Evolutionary conservation across 1,140 invertebrate genomes (phyloP).

Genomic region (Diorhabda carinulata): DNA sequence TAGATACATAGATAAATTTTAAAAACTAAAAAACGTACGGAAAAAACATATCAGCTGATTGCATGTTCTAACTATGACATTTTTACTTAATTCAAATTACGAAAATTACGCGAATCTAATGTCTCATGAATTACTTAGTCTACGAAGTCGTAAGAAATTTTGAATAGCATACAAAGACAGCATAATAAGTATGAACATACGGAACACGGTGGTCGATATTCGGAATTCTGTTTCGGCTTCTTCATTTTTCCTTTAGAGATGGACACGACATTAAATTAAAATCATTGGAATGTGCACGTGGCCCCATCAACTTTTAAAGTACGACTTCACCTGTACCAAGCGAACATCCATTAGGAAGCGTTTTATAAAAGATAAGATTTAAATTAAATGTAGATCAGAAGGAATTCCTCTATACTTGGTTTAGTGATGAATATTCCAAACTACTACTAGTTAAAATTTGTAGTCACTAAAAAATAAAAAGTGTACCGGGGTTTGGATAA

Average conservation of each 20-base stretch:
- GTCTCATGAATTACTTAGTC: too few species aligned
- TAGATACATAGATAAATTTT: too few species aligned
- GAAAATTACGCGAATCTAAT: too few species aligned
- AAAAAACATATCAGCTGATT: too few species aligned
- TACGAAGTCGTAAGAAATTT: not conserved
- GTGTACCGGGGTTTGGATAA: too few species aligned
- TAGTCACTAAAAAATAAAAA: too few species aligned
- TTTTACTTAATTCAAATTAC: too few species aligned
- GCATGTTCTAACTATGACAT: too few species aligned
- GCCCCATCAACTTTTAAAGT: not conserved
- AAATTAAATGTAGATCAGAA: not conserved
- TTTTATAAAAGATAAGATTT: not conserved
- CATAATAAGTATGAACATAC: not conserved
- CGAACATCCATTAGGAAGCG: not conserved
- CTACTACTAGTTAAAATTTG: not conserved
- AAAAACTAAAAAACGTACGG: too few species aligned
- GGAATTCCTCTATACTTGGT: not conserved
- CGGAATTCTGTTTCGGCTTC: not conserved
- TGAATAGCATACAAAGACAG: not conserved
- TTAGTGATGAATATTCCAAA: not conserved
- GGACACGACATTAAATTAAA: slow-evolving; percentile 2
- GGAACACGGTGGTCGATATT: not conserved
- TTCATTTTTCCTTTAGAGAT: not conserved
- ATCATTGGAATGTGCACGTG: not conserved
- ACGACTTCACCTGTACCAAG: not conserved